phyloP scores from a whole-genome alignment of 2,888 invertebrate genomes.

The Taenaris catops region DNA sequence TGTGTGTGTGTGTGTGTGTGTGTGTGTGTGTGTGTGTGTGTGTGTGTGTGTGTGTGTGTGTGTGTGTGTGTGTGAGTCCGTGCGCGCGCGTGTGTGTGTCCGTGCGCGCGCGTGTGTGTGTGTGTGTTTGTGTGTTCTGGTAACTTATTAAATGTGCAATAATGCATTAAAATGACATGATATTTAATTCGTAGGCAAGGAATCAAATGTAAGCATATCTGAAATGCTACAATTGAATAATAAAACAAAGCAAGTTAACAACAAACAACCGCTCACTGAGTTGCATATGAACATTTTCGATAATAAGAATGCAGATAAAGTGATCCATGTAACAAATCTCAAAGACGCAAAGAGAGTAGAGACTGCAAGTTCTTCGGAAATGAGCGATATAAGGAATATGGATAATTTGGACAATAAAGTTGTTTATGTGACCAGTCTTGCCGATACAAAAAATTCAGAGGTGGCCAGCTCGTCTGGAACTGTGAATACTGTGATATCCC shows the following conservation, averaged over 20 bases:
- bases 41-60: too few species aligned
- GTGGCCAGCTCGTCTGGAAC: slow-evolving; percentile 52
- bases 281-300: slow-evolving; percentile 47
- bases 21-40: too few species aligned
- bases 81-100: too few species aligned
- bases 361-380: slow-evolving; percentile 42
- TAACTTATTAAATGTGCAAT: too few species aligned
- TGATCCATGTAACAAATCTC: slow-evolving; percentile 39
- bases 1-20: too few species aligned
- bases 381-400: slow-evolving; percentile 29
- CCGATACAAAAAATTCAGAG: slow-evolving; percentile 45
- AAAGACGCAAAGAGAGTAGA: slow-evolving; percentile 47
- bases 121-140: too few species aligned
- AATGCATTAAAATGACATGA: too few species aligned
- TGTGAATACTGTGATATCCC: slow-evolving; percentile 48
- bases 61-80: too few species aligned
- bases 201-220: slow-evolving; percentile 55
- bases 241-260: slow-evolving; percentile 33
- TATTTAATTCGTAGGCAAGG: slow-evolving; percentile 52
- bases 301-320: slow-evolving; percentile 28
- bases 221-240: slow-evolving; percentile 52
- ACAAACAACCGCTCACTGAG: slow-evolving; percentile 51
- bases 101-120: too few species aligned
- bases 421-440: slow-evolving; percentile 40
- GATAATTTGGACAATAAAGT: slow-evolving; percentile 33